Percentiles rank a stretch among this genome's conserved stretches.
Evolutionary conservation across 2,888 invertebrate genomes (phyloP).

Genomic region (Melikaiella ostensackeni): DNA sequence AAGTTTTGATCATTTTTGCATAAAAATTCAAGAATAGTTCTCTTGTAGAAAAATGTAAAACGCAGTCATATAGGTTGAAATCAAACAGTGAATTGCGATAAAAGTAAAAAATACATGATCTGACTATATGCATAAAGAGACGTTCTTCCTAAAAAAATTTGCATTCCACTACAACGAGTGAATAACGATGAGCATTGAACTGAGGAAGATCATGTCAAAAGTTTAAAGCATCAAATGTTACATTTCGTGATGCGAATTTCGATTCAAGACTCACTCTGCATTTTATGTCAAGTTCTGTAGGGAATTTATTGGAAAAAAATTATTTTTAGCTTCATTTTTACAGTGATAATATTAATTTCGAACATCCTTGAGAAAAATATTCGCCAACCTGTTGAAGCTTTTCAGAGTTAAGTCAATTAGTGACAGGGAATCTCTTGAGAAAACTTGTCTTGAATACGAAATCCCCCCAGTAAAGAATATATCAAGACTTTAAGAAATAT

Average conservation of each 20-base stretch:
- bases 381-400: background rate
- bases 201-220: conserved; percentile 10
- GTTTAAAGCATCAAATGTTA: conserved; percentile 16
- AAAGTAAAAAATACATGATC: background rate
- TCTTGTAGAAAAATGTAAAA: background rate
- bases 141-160: conserved; percentile 13
- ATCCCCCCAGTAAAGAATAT: background rate
- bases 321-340: background rate
- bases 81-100: background rate
- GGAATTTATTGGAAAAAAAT: background rate
- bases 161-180: conserved; percentile 12
- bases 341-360: background rate
- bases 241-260: conserved; percentile 1
- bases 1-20: background rate
- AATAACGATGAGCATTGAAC: conserved; percentile 30
- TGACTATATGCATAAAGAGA: background rate
- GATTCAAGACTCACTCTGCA: background rate
- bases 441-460: background rate
- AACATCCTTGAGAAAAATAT: background rate
- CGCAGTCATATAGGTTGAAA: background rate
- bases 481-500: background rate
- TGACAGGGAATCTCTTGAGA: background rate
- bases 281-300: background rate
- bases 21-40: background rate
- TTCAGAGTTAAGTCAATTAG: background rate